A percentile compares a stretch with the other conserved stretches of the same genome.
Evolutionary conservation across 2,113 vertebrate species (phyloP).

Genomic region (Silurus meridionalis): DNA sequence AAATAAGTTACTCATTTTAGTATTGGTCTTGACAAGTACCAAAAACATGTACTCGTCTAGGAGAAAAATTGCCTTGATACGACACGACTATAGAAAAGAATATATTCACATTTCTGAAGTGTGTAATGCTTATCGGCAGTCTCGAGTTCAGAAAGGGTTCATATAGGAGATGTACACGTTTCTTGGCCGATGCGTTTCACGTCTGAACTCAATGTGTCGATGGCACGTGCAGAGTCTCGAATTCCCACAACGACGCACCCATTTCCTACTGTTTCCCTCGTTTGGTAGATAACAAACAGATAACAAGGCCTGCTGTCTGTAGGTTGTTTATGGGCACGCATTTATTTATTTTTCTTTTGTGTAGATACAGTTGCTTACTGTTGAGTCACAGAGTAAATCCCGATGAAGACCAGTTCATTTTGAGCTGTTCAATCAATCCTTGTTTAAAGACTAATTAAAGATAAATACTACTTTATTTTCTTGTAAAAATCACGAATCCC

Average conservation of each 20-base stretch:
- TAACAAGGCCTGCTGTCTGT: background rate
- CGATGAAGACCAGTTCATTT: background rate
- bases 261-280: slow-evolving; percentile 17
- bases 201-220: background rate
- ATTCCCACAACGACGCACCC: slow-evolving; percentile 2
- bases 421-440: background rate
- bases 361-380: background rate
- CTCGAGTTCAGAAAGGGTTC: background rate
- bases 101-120: too few species aligned
- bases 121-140: too few species aligned
- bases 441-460: too few species aligned
- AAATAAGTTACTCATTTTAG: background rate
- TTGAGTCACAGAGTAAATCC: background rate
- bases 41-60: background rate
- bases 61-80: too few species aligned
- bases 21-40: too few species aligned
- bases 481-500: too few species aligned
- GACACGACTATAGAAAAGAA: too few species aligned
- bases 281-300: background rate
- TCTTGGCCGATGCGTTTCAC: background rate
- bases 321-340: background rate
- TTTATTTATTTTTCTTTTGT: background rate
- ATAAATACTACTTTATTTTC: too few species aligned
- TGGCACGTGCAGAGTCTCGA: background rate
- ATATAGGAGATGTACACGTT: background rate